Evolutionary conservation across 2,888 invertebrate species (phyloP), one percentile per base, ranked within the genome.

Genomic region (Allygus modestus): DNA sequence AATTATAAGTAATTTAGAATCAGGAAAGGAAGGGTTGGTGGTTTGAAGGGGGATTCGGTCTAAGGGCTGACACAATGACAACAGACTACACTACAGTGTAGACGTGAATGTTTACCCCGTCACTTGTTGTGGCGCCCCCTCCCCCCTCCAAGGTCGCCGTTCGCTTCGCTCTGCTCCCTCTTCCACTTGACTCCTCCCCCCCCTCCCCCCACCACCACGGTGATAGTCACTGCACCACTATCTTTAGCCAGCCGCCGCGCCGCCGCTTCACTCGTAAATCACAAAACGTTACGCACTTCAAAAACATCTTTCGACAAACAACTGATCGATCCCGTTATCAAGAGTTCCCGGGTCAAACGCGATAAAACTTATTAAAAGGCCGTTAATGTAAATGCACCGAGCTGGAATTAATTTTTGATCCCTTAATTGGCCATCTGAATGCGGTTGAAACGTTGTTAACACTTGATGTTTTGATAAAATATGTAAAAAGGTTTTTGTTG

Each of bases 291-390:
- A 28, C 65, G 58, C 58, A 28, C 65, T 65, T 65, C 28, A 31
- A n/a, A 58, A 65, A 65, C 65, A 65, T 65, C 65, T 28, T 65
- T 28, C 20, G 17, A 65, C 65, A 58, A 58, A 65, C 65, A 65
- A 65, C 28, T 1, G 65, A 0, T 17, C 31, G 65, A 31, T 17
- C 15, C 15, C 15, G n/a, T 65, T 20, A 65, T 65, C 65, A 31
- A 31, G 5, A 31, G 54, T 4, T 7, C 54, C 54, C 31, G 1
- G 65, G 58, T 28, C 31, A 28, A 31, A 17, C 31, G 65, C 23
- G 54, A 54, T 54, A 65, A 28, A 0, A 28, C 31, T 31, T 65
- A 65, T 65, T 28, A 17, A 65, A 65, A 28, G 4, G 65, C 54
- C 54, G 20, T 54, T 11, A 23, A 23, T 54, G 54, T 23, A 20